phyloP scores from a whole-genome alignment of 1,140 invertebrate species.

The Nasonia vitripennis region DNA sequence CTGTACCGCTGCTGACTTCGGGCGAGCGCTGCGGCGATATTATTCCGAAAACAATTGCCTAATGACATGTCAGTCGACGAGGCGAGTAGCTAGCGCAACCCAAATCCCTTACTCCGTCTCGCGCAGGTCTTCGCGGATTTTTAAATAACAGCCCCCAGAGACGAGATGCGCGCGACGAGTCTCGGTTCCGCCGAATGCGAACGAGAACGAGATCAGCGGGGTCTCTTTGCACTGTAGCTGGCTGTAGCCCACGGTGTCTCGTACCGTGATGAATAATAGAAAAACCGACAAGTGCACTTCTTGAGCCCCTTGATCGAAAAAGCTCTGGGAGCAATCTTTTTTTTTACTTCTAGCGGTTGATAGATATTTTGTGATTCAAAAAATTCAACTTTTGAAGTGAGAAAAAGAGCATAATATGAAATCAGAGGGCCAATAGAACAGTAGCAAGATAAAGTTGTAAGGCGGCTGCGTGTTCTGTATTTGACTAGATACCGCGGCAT shows the following conservation, averaged over 20 bases:
- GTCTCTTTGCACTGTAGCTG: neutral
- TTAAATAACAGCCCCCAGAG: slow-evolving; percentile 23
- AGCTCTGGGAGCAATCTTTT: neutral
- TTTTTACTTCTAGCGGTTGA: no score
- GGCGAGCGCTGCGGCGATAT: slow-evolving; percentile 47
- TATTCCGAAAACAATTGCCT: slow-evolving; percentile 53
- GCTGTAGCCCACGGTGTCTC: neutral
- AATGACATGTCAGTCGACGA: slow-evolving; percentile 40
- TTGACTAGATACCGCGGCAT: neutral
- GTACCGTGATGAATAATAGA: neutral
- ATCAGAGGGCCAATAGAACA: no score
- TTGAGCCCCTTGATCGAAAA: neutral
- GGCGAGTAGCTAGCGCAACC: slow-evolving; percentile 36
- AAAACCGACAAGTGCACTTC: neutral
- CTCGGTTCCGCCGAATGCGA: neutral
- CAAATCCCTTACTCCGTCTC: neutral
- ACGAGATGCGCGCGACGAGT: neutral
- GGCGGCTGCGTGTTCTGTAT: neutral
- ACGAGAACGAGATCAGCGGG: neutral
- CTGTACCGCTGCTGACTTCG: slow-evolving; percentile 41
- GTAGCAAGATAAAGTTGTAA: no score
- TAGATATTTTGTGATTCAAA: no score
- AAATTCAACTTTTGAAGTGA: no score
- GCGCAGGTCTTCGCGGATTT: slow-evolving; percentile 10
- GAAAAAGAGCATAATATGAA: no score